These are phyloP conservation scores for Eudasyphora cyanicolor DNA, from an alignment of 2,888 invertebrate genomes.

Conservation along the genomic window DNA sequence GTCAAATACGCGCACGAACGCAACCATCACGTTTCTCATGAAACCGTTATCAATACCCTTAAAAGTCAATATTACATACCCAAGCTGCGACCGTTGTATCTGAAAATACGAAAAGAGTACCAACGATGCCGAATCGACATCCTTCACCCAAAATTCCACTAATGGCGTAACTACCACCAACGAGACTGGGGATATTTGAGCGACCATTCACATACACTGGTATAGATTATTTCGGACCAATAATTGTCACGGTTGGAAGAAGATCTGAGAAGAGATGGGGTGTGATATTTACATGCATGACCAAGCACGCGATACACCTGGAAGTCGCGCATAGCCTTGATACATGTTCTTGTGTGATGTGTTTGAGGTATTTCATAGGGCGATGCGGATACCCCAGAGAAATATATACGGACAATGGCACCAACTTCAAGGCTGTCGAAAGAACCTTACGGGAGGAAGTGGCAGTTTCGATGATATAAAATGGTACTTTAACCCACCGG, in stretches of 20 bases:
- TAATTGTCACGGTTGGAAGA: too few species aligned
- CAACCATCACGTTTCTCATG: conserved; percentile 55
- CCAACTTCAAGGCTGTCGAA: too few species aligned
- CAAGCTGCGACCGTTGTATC: conserved; percentile 51
- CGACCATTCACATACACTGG: conserved; percentile 57
- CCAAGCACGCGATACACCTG: conserved; percentile 52
- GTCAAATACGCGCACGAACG: conserved; percentile 48
- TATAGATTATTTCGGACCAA: conserved; percentile 53
- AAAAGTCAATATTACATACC: conserved; percentile 59
- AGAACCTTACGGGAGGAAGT: conserved; percentile 16
- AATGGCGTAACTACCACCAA: conserved; percentile 45
- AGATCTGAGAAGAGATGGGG: conserved; percentile 61
- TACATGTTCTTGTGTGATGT: conserved; percentile 31
- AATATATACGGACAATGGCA: too few species aligned
- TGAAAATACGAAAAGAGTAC: conserved; percentile 48
- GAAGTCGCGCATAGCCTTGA: conserved; percentile 42
- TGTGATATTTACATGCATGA: conserved; percentile 60
- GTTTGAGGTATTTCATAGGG: conserved; percentile 52
- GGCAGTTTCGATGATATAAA: conserved; percentile 30
- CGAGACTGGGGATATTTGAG: conserved; percentile 35
- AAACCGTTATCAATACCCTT: conserved; percentile 52
- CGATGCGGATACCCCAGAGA: conserved; percentile 50
- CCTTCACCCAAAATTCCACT: conserved; percentile 47
- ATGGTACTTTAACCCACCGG: conserved; percentile 62
- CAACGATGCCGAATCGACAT: conserved; percentile 57